Percentiles rank a stretch among this genome's conserved stretches.
Conservation (phyloP, 2,113 vertebrate species). For the Chaetops frenatus region DNA sequence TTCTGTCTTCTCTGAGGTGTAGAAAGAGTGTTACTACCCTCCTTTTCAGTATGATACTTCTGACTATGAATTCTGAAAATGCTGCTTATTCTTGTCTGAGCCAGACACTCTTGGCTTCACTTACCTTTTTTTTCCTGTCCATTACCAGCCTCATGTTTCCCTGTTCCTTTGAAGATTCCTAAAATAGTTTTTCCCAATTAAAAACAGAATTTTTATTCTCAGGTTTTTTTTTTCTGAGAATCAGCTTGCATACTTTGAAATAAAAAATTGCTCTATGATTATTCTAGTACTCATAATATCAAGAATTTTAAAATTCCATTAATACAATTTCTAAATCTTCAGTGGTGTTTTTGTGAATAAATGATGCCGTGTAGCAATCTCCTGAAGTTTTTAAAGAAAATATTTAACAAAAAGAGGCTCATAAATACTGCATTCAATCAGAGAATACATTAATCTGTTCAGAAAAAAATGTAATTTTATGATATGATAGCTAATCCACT, state of each 20-base stretch:
- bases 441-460: background rate
- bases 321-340: background rate
- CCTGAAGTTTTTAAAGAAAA: background rate
- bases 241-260: background rate
- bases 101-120: background rate
- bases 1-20: background rate
- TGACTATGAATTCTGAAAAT: background rate
- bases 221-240: background rate
- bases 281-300: background rate
- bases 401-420: background rate
- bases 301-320: background rate
- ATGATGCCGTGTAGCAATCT: background rate
- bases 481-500: background rate
- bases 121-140: background rate
- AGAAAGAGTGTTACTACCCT: background rate
- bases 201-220: background rate
- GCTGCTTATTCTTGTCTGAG: background rate
- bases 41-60: background rate
- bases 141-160: background rate
- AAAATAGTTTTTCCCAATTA: background rate
- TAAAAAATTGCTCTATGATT: background rate
- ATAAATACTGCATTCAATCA: background rate
- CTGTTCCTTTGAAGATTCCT: background rate
- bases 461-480: background rate
- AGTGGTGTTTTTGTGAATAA: background rate